phyloP scores from a whole-genome alignment of 2,888 invertebrate species.

The Poecilobothrus nobilitatus region DNA sequence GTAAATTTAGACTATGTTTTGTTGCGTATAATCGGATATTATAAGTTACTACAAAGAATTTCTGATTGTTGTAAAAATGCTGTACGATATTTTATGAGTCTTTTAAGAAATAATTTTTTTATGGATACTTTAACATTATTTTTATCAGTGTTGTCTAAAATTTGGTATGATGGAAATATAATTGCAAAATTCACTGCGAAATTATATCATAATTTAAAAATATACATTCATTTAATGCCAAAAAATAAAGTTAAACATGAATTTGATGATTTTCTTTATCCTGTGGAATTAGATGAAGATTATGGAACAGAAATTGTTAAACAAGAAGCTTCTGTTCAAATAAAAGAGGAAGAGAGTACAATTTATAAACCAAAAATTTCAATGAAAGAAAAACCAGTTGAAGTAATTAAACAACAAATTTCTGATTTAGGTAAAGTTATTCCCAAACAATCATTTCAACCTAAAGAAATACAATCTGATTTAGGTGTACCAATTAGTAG shows the following conservation, averaged over 20 bases:
- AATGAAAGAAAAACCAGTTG: too few species aligned
- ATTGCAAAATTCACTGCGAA: neutral
- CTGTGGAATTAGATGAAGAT: neutral
- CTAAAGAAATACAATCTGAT: too few species aligned
- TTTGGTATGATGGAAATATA: neutral
- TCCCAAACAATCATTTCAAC: neutral
- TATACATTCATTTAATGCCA: neutral
- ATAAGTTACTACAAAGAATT: neutral
- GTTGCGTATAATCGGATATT: neutral
- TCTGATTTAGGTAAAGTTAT: neutral
- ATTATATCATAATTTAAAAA: neutral
- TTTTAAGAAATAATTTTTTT: neutral
- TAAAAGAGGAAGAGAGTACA: too few species aligned
- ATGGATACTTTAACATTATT: neutral
- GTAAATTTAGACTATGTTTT: neutral
- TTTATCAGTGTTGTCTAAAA: neutral
- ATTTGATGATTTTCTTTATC: neutral
- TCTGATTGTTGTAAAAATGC: neutral
- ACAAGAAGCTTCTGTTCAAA: too few species aligned
- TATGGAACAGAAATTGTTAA: too few species aligned
- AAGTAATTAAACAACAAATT: too few species aligned
- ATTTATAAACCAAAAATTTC: too few species aligned
- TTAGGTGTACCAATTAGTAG: too few species aligned
- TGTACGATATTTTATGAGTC: neutral
- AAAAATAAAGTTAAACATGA: neutral